phyloP scores from a whole-genome alignment of 2,113 vertebrate genomes.

The Orthonyx spaldingii region DNA sequence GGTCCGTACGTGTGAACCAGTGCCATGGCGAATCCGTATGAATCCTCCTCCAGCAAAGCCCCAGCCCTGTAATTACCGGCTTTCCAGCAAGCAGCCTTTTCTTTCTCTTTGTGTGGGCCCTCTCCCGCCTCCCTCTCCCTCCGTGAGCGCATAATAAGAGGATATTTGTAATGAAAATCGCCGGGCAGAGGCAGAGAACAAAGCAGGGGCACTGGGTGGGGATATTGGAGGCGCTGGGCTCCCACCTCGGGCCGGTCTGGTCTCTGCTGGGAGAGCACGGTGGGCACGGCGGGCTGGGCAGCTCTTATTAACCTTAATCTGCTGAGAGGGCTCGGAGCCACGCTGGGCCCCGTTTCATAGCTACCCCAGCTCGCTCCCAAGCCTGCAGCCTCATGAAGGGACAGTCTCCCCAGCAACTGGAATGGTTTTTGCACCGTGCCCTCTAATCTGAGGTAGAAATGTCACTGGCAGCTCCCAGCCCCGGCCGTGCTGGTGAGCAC shows the following conservation, averaged over 20 bases:
- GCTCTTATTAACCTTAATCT: neutral
- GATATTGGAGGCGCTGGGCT: neutral
- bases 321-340: neutral
- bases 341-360: neutral
- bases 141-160: neutral
- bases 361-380: conserved; percentile 24
- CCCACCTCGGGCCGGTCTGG: neutral
- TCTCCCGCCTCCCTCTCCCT: neutral
- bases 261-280: neutral
- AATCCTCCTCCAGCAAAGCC: neutral
- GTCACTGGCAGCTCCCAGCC: conserved; percentile 50
- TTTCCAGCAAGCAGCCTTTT: conserved; percentile 16
- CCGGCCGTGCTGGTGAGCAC: conserved; percentile 1
- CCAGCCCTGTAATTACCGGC: neutral
- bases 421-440: neutral
- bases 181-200: conserved; percentile 9
- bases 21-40: neutral
- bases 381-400: conserved; percentile 9
- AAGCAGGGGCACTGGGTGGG: neutral
- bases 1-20: neutral
- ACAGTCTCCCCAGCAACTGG: conserved; percentile 68
- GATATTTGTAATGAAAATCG: conserved; percentile 57
- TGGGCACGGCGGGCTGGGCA: neutral
- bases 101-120: conserved; percentile 59
- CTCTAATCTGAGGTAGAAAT: conserved; percentile 55